Base-by-base conservation (phyloP, 92 coral and sea anemone species). In the Palythoa grandis region DNA sequence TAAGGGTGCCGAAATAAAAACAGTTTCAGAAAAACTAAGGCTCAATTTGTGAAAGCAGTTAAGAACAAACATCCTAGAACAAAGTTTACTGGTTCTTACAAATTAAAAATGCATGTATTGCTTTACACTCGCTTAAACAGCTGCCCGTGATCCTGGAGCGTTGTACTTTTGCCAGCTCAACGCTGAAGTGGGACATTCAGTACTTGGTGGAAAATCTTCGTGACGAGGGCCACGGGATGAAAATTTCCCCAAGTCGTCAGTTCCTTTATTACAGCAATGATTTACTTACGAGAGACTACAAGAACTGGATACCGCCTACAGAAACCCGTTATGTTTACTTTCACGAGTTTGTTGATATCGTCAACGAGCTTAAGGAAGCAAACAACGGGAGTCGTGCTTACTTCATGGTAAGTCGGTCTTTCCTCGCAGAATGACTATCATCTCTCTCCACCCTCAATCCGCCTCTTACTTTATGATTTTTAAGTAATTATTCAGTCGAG, bases 151-250 rank as follows among this genome's bases (percentile, higher is more conserved):
- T 95, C 14, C 87, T 96, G 7, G 91, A 88, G 66, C 82, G 88
- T 60, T 96, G 99, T 22, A 88, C 93, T n/a, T 95, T 96, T 70
- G 93, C 95, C 72, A 87, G 87, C 7, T 72, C 95, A 29, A 95
- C 98, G 3, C 68, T 83, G 70, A 96, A 96, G 79, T 96, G 99
- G 99, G 89, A 83, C 78, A 60, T 91, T 35, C 89, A 88, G 0
- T 96, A 94, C 86, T 76, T 96, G 20, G n/a, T 61, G 43, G 92
- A 95, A 68, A 93, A 95, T 77, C 88, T 96, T 17, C 90, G 91
- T 3, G 99, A 95, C 47, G 89, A 96, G 60, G 95, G 92, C 11
- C 96, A 91, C 83, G 87, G 92, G 29, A 83, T 90, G 39, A 88
- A 94, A 38, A 61, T 94, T 20, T 92, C 98, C 8, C 85, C 74